Percentiles rank a stretch among this genome's conserved stretches.
These are phyloP conservation scores for Platichthys stellatus DNA, from an alignment of 2,113 vertebrate species.

Conservation along the genomic window DNA sequence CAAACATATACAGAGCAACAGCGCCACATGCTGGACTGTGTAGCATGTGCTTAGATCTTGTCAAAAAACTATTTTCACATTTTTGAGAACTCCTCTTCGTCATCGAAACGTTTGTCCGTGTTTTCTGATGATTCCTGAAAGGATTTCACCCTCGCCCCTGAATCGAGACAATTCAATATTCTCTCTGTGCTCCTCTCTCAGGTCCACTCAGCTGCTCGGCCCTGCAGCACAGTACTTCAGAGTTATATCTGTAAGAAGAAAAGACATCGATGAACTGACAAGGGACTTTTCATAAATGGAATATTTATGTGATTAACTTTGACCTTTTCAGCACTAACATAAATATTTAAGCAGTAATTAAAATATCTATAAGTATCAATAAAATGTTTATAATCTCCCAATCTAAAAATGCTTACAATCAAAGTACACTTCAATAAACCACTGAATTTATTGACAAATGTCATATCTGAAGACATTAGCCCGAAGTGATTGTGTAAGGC, in stretches of 20 bases:
- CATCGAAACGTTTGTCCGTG: too few relatives aligned
- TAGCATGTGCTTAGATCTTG: not conserved
- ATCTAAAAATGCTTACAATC: too few relatives aligned
- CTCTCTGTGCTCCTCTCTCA: slow-evolving; percentile 10
- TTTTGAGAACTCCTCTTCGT: not conserved
- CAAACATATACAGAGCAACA: slow-evolving; percentile 22
- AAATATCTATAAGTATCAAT: too few relatives aligned
- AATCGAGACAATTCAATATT: not conserved
- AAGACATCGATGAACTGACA: not conserved
- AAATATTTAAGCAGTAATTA: too few relatives aligned
- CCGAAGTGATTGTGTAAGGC: not conserved
- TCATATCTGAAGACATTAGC: not conserved
- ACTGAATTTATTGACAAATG: not conserved
- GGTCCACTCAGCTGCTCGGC: not conserved
- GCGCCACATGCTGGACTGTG: slow-evolving; percentile 66
- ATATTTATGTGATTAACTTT: too few relatives aligned
- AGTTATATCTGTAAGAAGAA: slow-evolving; percentile 30
- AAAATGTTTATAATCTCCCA: too few relatives aligned
- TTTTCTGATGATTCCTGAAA: not conserved
- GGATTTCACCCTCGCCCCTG: not conserved
- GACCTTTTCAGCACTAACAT: too few relatives aligned
- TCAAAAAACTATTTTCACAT: not conserved
- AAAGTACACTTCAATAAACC: too few relatives aligned
- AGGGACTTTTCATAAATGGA: too few relatives aligned
- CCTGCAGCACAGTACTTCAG: slow-evolving; percentile 34